Conservation (phyloP, 2,113 vertebrate genomes). For the Xenus cinereus region DNA sequence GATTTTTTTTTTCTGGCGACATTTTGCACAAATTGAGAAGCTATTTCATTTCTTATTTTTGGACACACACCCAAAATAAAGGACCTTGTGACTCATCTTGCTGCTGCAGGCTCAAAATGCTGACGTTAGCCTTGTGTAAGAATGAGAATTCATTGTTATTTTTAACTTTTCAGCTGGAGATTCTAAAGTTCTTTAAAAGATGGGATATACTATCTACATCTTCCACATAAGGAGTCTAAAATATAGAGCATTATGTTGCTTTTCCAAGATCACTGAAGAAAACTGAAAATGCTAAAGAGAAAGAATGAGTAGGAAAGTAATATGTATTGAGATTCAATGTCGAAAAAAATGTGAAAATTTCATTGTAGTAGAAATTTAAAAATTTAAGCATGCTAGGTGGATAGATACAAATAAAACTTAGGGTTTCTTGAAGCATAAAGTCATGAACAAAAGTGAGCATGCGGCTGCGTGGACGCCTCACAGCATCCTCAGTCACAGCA, state of each 20-base stretch:
- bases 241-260: background rate
- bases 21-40: background rate
- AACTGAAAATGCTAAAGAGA: background rate
- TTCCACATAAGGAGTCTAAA: background rate
- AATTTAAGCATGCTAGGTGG: background rate
- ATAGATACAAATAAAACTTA: background rate
- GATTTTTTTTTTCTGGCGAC: background rate
- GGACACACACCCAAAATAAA: background rate
- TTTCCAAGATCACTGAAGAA: background rate
- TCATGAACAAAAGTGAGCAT: background rate
- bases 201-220: accelerated
- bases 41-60: background rate
- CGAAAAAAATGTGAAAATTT: background rate
- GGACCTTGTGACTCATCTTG: background rate
- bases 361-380: background rate
- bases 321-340: background rate
- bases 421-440: background rate
- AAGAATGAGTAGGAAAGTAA: background rate
- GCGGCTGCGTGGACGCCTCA: background rate
- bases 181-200: background rate
- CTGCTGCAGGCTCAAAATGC: background rate
- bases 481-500: no score
- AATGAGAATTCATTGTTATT: background rate
- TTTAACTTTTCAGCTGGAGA: background rate
- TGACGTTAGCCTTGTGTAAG: background rate